phyloP scores from a whole-genome alignment of 1,140 invertebrate species.

The Macrobrachium nipponense region DNA sequence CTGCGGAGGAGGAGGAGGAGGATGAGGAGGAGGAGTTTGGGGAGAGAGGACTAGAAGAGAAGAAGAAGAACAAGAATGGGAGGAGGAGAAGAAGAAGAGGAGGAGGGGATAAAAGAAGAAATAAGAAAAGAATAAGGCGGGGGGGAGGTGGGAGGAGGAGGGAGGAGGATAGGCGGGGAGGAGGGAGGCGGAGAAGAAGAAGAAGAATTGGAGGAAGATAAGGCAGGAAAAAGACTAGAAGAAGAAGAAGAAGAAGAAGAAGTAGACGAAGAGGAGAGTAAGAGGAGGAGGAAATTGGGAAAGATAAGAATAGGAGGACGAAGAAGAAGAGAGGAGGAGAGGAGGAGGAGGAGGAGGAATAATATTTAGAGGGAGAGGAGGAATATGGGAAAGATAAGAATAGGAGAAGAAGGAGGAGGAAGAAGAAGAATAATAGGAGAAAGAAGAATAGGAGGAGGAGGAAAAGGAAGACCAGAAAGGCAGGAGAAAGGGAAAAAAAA shows the following conservation, averaged over 20 bases:
- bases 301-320: not conserved
- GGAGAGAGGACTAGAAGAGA: not conserved
- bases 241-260: not conserved
- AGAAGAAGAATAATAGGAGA: too few species aligned
- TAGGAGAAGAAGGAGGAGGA: too few species aligned
- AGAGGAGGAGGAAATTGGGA: not conserved
- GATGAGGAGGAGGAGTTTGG: not conserved
- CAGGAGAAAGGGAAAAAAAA: not conserved
- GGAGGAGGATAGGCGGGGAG: not conserved
- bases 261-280: not conserved
- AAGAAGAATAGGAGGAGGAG: too few species aligned
- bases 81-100: constrained; percentile 2
- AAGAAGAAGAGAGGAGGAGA: not conserved
- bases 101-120: not conserved
- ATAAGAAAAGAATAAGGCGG: not conserved
- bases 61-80: not conserved
- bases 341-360: not conserved
- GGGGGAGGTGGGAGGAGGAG: not conserved
- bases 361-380: not conserved
- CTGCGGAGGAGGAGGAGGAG: not conserved
- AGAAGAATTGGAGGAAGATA: not conserved
- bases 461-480: not conserved
- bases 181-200: not conserved
- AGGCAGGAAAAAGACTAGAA: not conserved
- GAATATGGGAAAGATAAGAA: too few species aligned